Conservation (phyloP, 2,113 vertebrate species). For the Sinocyclocheilus grahami region DNA sequence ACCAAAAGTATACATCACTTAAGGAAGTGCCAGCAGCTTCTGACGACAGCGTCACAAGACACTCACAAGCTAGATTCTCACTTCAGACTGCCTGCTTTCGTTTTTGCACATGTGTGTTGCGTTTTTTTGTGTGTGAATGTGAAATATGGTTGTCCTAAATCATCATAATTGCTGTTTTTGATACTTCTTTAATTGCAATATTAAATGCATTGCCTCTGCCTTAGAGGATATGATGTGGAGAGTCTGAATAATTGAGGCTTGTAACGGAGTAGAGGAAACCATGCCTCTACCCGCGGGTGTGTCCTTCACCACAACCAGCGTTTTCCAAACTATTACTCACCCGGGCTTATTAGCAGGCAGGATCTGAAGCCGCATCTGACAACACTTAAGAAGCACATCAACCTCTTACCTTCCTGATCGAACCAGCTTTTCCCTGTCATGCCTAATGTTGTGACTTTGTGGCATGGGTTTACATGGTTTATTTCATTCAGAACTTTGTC, state of each 20-base stretch:
- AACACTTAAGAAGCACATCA: background rate
- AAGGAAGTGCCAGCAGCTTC: constrained; percentile 41
- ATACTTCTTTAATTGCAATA: background rate
- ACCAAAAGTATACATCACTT: constrained; percentile 8
- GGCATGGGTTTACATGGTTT: background rate
- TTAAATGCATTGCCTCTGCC: background rate
- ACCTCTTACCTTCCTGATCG: background rate
- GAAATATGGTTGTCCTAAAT: constrained; percentile 5
- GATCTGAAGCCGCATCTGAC: background rate
- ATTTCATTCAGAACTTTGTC: background rate
- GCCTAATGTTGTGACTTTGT: background rate
- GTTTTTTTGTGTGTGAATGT: constrained; percentile 4
- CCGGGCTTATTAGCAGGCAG: constrained; percentile 10
- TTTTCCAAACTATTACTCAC: constrained; percentile 14
- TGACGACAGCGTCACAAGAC: constrained; percentile 49
- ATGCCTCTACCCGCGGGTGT: background rate
- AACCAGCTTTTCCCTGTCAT: background rate
- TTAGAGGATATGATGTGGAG: constrained; percentile 12
- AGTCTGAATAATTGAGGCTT: constrained; percentile 37
- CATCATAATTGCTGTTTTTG: background rate
- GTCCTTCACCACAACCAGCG: background rate
- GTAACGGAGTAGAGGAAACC: constrained; percentile 32
- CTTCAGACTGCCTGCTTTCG: background rate
- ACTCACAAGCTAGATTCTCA: constrained; percentile 30
- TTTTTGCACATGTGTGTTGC: constrained; percentile 3